Percentiles rank a stretch among this genome's conserved stretches.
phyloP scores from a whole-genome alignment of 2,113 vertebrate species.

The Calidris pugnax region DNA sequence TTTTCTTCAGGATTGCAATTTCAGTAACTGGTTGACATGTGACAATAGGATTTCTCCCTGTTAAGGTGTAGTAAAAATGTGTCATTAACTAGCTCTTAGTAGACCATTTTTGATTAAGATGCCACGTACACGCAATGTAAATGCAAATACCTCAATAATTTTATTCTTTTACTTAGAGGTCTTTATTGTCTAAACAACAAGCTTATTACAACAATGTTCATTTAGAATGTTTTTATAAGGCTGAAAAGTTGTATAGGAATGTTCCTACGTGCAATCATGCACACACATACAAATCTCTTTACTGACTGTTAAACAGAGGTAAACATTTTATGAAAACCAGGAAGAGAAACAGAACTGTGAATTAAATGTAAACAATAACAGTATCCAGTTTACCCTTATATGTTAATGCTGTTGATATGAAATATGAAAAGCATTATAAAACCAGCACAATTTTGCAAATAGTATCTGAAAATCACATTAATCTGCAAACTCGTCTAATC shows the following conservation, averaged over 20 bases:
- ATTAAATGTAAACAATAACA: not conserved
- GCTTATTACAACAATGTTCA: not conserved
- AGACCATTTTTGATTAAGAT: not conserved
- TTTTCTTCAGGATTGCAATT: not conserved
- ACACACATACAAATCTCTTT: not conserved
- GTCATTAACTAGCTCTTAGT: not conserved
- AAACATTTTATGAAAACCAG: not conserved
- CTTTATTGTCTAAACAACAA: not conserved
- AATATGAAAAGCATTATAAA: not conserved
- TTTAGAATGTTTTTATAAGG: not conserved
- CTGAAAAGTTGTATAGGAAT: not conserved
- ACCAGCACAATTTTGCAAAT: not conserved
- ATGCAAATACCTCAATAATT: not conserved
- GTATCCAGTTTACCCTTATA: not conserved
- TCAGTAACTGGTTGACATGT: not conserved
- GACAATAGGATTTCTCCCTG: not conserved
- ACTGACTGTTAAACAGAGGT: not conserved
- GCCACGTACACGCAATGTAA: not conserved
- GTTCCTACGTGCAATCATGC: not conserved
- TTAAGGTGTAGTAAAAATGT: not conserved
- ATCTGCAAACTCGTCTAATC: not conserved
- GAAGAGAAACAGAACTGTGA: not conserved
- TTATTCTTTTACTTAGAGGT: not conserved
- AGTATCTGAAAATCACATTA: not conserved
- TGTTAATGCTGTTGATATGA: constrained; percentile 32